phyloP scores from a whole-genome alignment of 2,113 vertebrate genomes.

The Pipra filicauda region DNA sequence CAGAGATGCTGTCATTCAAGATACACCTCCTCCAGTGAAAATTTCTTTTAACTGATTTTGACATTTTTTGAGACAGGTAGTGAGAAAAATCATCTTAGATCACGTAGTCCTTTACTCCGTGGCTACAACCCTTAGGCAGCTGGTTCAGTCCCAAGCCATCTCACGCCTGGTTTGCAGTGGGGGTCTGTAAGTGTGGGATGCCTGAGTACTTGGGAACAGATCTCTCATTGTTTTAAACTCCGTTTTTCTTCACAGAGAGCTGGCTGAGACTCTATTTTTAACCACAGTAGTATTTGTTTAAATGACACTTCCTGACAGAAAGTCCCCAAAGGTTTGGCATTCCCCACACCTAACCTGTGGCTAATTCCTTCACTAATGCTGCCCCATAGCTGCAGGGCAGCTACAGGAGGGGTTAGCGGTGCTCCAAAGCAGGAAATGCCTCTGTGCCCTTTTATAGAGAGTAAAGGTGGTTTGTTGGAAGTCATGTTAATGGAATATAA shows the following conservation, averaged over 20 bases:
- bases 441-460: constrained; percentile 20
- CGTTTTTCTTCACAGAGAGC: not conserved
- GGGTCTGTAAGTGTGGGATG: not conserved
- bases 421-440: not conserved
- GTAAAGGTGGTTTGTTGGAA: constrained; percentile 28
- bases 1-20: not conserved
- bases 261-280: constrained; percentile 30
- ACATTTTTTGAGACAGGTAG: not conserved
- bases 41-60: not conserved
- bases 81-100: not conserved
- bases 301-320: constrained; percentile 9
- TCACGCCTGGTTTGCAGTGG: not conserved
- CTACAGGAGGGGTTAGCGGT: not conserved
- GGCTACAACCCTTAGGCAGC: not conserved
- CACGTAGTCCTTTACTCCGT: not conserved
- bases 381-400: not conserved
- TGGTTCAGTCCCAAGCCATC: not conserved
- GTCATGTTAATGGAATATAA: constrained; percentile 35
- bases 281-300: not conserved
- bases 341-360: not conserved
- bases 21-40: not conserved
- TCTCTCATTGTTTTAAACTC: not conserved
- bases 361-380: not conserved
- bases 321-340: not conserved
- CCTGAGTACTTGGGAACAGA: not conserved